phyloP scores from a whole-genome alignment of 2,113 vertebrate genomes.

The Dipodomys spectabilis region DNA sequence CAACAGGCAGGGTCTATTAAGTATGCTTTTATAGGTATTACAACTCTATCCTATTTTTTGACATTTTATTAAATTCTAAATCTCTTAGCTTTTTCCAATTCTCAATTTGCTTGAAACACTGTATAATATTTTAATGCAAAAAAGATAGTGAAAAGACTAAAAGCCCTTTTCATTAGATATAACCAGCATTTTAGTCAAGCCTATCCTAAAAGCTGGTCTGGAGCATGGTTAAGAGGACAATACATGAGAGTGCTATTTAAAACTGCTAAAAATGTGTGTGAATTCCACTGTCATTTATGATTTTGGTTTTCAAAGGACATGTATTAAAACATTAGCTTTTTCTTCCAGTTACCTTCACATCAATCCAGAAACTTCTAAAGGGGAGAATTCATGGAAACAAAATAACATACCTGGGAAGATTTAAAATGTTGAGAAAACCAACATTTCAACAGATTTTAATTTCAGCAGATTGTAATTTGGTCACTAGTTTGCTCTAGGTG shows the following conservation, averaged over 20 bases:
- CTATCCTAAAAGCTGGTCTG: slow-evolving; percentile 41
- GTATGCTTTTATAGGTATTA: slow-evolving; percentile 5
- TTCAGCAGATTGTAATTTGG: slow-evolving; percentile 35
- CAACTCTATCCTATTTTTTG: slow-evolving; percentile 51
- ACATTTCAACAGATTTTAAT: slow-evolving; percentile 4
- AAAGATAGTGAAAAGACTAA: slow-evolving; percentile 64
- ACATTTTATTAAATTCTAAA: slow-evolving; percentile 57
- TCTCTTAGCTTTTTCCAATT: slow-evolving; percentile 32
- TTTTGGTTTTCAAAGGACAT: slow-evolving; percentile 56
- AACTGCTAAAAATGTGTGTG: slow-evolving; percentile 33
- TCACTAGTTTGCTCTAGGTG: slow-evolving; percentile 51
- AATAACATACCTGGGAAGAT: slow-evolving; percentile 35
- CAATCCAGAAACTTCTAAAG: slow-evolving; percentile 51
- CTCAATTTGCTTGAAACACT: slow-evolving; percentile 70
- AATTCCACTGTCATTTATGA: slow-evolving; percentile 28
- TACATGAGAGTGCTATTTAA: background rate
- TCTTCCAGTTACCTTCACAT: slow-evolving; percentile 53
- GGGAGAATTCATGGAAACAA: background rate
- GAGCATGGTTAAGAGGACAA: background rate
- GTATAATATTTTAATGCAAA: slow-evolving; percentile 73
- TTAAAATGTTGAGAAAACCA: slow-evolving; percentile 64
- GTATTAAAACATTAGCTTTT: slow-evolving; percentile 50
- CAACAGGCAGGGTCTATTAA: slow-evolving; percentile 29
- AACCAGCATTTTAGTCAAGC: background rate
- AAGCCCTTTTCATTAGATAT: slow-evolving; percentile 71